Evolutionary conservation across 2,888 invertebrate genomes (phyloP), one percentile per base, ranked within the genome.

Genomic region (Caenorhabditis parvicauda): DNA sequence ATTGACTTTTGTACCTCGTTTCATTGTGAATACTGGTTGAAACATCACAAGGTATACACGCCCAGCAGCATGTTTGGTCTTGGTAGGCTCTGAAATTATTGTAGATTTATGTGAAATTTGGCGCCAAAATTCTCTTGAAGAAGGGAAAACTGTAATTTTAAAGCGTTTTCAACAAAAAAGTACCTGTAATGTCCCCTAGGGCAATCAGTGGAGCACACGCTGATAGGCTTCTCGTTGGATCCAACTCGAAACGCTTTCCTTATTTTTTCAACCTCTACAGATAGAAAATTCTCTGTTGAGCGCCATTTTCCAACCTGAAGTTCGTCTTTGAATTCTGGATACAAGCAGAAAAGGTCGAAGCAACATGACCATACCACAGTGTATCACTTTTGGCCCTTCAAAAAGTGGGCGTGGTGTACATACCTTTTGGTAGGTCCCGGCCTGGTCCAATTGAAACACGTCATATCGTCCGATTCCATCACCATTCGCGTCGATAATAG

Each of bases 381-480:
- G 9, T 12, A 14, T 9, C 17, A 9, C 42, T 14, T 14, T 14
- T 9, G 14, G 12, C 19, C 24, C 22, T 38, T 38, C 42, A 42
- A 22, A 12, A 24, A 19, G 19, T 28, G 1, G 19, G 19, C 14
- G 32, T 12, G 6, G 4, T 24, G 12, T 83, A 27, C 87, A 87
- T 68, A 87, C 86, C 50, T 83, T 83, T 39, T 82, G 83, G 79
- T 87, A 87, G 78, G 86, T 86, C 74, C 86, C 87, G 70, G 84
- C 83, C 25, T 83, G 84, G 28, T 84, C 84, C 54, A 80, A 87
- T 76, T 88, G 88, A 81, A 87, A 88, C 67, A 89, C 87, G 75
- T 87, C 87, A 82, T 88, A 89, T 68, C 87, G 87, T 9, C 87
- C 87, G 59, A 86, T 86, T 25, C 88, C 87, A 79, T 88, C 88